Base-by-base conservation (phyloP, 2,888 invertebrate genomes). In the Molorchus minor region DNA sequence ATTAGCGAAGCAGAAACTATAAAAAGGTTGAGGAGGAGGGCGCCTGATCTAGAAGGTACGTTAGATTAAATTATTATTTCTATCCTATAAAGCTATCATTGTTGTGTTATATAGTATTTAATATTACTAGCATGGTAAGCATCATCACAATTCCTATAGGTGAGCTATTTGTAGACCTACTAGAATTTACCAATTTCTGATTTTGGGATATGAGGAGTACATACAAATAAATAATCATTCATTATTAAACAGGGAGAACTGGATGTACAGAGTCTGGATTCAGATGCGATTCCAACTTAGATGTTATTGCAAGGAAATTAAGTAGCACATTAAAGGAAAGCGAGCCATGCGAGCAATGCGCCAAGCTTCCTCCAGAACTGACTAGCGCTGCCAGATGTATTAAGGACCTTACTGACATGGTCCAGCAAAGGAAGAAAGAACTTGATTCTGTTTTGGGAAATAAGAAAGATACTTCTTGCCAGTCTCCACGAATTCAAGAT, bases 1-100 rank as follows among this genome's bases (percentile, higher is more conserved):
- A 45, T 80, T 1, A 76, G 73, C 21, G 80, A 81, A 64, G 78
- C 77, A 1, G 77, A 77, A 29, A 79, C 77, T 0, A 70, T 80
- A 4, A 68, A 63, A 33, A 52, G 72, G 62, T 49, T 72, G 41
- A 58, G 62, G 52, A 67, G 65, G 61, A 53, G 70, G 58, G 44
- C 29, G 29, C 16, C 47, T 54, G 49, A 62, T 30, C 56, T 12
- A 10, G 44, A 44, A 44, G 44, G 44, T 44, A 44, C 19, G n/a
- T n/a, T n/a, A n/a, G n/a, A n/a, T n/a, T n/a, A n/a, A n/a, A n/a
- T n/a, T n/a, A n/a, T n/a, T n/a, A n/a, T n/a, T n/a, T n/a, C n/a
- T n/a, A n/a, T n/a, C n/a, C n/a, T n/a, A n/a, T n/a, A n/a, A n/a
- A n/a, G n/a, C n/a, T n/a, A n/a, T n/a, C n/a, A n/a, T n/a, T n/a